Percentiles rank a stretch among this genome's conserved stretches.
Conservation (phyloP, 64 coral and sea anemone species). For the Orbicella faveolata region DNA sequence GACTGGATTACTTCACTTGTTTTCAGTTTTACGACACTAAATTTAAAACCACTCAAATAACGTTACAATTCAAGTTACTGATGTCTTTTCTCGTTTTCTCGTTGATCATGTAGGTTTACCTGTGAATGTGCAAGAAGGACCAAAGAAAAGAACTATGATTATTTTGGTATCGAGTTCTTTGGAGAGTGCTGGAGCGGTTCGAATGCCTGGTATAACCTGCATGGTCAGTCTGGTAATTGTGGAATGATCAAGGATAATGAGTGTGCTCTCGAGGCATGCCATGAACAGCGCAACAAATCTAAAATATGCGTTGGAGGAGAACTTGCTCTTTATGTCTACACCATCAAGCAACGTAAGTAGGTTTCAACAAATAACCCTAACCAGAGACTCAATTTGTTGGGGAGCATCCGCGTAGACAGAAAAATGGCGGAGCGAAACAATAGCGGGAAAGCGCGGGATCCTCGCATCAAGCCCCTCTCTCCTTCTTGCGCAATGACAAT, state of each 20-base stretch:
- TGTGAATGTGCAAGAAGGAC: not conserved
- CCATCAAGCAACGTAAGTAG: not conserved
- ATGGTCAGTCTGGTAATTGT: not conserved
- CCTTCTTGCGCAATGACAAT: too few species aligned
- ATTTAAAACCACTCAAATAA: too few species aligned
- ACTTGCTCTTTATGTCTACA: not conserved
- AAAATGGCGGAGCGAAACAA: too few species aligned
- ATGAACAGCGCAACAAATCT: not conserved
- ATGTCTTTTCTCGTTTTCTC: too few species aligned
- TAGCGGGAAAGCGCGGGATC: too few species aligned
- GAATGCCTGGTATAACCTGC: not conserved
- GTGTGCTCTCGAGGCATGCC: not conserved
- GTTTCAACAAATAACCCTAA: not conserved
- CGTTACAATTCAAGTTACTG: too few species aligned
- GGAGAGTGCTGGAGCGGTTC: not conserved
- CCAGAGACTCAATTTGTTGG: too few species aligned
- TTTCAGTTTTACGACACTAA: too few species aligned
- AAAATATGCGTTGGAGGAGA: not conserved
- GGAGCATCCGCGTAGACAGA: too few species aligned
- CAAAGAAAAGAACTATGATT: not conserved
- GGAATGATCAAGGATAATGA: not conserved
- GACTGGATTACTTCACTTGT: too few species aligned
- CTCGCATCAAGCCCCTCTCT: too few species aligned
- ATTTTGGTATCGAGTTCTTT: not conserved
- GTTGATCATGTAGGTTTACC: not conserved